Evolutionary conservation across 53 echinoderm and acorn worm genomes (phyloP).

Genomic region (Mesocentrotus franciscanus): DNA sequence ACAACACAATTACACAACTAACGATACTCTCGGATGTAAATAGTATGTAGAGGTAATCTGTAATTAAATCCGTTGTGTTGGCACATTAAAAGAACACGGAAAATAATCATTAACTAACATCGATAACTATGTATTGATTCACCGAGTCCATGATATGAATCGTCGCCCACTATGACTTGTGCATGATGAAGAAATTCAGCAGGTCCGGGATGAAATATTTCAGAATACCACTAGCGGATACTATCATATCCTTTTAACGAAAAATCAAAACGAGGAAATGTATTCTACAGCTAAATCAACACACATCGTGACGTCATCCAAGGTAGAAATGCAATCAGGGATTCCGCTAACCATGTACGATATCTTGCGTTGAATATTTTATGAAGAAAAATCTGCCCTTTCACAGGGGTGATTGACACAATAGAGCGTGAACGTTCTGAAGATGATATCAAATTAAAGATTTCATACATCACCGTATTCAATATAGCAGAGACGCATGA

Average conservation of each 20-base stretch:
- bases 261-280: neutral
- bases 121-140: neutral
- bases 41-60: neutral
- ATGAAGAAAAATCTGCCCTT: conserved; percentile 21
- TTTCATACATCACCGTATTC: neutral
- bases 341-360: neutral
- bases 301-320: neutral
- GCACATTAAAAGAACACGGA: neutral
- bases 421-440: neutral
- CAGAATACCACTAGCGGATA: neutral
- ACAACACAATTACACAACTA: too few relatives aligned
- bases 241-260: neutral
- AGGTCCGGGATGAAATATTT: neutral
- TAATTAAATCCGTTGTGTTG: neutral
- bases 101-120: neutral
- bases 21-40: neutral
- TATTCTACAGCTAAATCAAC: neutral
- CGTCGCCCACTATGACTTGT: neutral
- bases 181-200: neutral
- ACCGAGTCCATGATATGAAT: too few relatives aligned
- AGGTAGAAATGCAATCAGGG: neutral
- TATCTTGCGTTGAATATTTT: neutral
- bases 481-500: neutral
- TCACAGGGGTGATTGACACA: neutral
- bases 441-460: neutral